Evolutionary conservation across 2,113 vertebrate genomes (phyloP).

Genomic region (Petrocephalus zakoni): DNA sequence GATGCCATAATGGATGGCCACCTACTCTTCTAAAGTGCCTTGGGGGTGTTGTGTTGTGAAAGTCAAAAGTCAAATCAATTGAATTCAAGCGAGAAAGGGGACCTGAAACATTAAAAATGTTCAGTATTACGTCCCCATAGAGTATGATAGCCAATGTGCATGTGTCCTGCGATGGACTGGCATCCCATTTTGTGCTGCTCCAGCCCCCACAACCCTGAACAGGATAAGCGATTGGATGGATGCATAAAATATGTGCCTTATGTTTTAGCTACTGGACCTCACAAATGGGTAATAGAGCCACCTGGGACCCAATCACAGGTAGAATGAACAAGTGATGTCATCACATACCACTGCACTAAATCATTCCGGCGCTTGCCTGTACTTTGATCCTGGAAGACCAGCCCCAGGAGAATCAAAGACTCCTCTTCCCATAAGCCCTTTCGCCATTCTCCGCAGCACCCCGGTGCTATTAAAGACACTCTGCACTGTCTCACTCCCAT

Average conservation of each 20-base stretch:
- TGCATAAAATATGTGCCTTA: neutral
- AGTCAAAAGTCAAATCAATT: neutral
- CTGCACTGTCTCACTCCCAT: neutral
- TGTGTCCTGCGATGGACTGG: neutral
- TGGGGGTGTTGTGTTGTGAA: neutral
- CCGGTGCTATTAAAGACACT: neutral
- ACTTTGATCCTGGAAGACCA: neutral
- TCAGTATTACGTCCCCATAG: neutral
- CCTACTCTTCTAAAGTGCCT: neutral
- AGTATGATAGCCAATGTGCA: neutral
- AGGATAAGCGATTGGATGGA: neutral
- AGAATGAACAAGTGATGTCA: neutral
- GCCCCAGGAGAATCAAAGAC: neutral
- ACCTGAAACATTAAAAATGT: neutral
- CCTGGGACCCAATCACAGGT: neutral
- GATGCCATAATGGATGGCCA: neutral
- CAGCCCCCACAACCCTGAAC: neutral
- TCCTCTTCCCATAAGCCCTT: neutral
- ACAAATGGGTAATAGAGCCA: neutral
- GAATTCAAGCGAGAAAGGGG: neutral
- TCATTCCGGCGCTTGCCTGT: neutral
- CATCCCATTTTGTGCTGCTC: neutral
- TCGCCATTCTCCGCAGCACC: neutral
- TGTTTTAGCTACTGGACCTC: neutral
- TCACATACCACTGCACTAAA: neutral